Evolutionary conservation across 2,113 vertebrate genomes (phyloP).

Genomic region (Antennarius striatus): DNA sequence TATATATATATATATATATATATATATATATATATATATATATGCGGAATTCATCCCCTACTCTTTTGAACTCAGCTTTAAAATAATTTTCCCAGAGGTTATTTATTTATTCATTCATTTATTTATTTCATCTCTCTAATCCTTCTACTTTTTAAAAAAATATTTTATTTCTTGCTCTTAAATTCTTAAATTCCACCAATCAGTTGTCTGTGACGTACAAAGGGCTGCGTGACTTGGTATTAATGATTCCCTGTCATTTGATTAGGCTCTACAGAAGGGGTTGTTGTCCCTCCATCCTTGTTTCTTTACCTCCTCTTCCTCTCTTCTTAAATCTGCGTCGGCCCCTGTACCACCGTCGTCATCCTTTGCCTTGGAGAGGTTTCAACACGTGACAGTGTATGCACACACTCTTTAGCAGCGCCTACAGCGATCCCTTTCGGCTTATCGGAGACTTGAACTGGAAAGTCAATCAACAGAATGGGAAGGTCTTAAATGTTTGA

Average conservation of each 20-base stretch:
- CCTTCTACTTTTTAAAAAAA: too few relatives aligned
- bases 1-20: too few relatives aligned
- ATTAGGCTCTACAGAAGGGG: conserved; percentile 47
- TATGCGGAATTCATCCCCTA: too few relatives aligned
- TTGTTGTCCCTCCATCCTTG: conserved; percentile 34
- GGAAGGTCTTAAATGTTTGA: too few relatives aligned
- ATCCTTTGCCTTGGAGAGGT: conserved; percentile 68
- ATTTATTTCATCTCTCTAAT: too few relatives aligned
- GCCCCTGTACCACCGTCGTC: conserved; percentile 72
- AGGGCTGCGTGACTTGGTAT: conserved; percentile 40
- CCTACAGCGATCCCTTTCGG: conserved; percentile 87
- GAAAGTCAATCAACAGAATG: conserved; percentile 41
- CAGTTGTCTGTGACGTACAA: conserved; percentile 44
- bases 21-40: too few relatives aligned
- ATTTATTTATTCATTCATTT: too few relatives aligned
- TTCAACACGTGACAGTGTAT: conserved; percentile 72
- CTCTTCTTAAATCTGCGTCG: conserved; percentile 41
- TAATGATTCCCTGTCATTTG: conserved; percentile 58
- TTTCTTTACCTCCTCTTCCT: not conserved
- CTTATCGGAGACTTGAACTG: conserved; percentile 77
- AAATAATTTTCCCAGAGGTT: too few relatives aligned
- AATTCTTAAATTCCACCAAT: conserved; percentile 30
- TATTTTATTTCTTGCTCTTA: not conserved
- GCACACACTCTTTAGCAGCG: conserved; percentile 77
- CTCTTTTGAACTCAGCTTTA: too few relatives aligned